A percentile compares a stretch with the other conserved stretches of the same genome.
Evolutionary conservation across 2,113 vertebrate species (phyloP).

Genomic region (Henicopernis longicauda): DNA sequence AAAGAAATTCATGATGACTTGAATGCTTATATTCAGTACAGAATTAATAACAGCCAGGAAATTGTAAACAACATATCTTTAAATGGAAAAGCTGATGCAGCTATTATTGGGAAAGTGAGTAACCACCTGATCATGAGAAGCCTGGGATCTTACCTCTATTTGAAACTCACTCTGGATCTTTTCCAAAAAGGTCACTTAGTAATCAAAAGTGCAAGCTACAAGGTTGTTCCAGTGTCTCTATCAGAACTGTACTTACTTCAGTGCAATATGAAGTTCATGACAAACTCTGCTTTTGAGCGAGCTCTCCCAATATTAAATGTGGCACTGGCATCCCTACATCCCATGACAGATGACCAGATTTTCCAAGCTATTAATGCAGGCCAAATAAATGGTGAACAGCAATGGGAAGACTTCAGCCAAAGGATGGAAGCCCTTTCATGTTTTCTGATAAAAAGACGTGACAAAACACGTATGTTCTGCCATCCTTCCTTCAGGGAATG

Average conservation of each 20-base stretch:
- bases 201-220: slow-evolving; percentile 97
- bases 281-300: slow-evolving; percentile 90
- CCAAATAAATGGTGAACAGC: slow-evolving; percentile 79
- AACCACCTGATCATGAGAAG: slow-evolving; percentile 92
- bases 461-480: slow-evolving; percentile 98
- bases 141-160: slow-evolving; percentile 94
- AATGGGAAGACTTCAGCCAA: slow-evolving; percentile 94
- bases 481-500: slow-evolving; percentile 98
- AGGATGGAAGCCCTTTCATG: slow-evolving; percentile 90
- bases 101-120: slow-evolving; percentile 87
- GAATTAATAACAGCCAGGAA: slow-evolving; percentile 87
- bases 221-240: slow-evolving; percentile 94
- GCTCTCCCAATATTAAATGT: slow-evolving; percentile 89
- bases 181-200: slow-evolving; percentile 94
- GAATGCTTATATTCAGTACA: slow-evolving; percentile 90
- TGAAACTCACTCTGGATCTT: slow-evolving; percentile 95
- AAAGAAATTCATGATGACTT: slow-evolving; percentile 89
- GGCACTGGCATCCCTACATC: slow-evolving; percentile 92
- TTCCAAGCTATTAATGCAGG: slow-evolving; percentile 92
- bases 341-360: slow-evolving; percentile 96
- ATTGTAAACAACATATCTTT: slow-evolving; percentile 94
- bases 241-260: slow-evolving; percentile 96
- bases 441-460: slow-evolving; percentile 90
- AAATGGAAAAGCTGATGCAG: slow-evolving; percentile 89
- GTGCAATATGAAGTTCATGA: slow-evolving; percentile 99